Conservation (phyloP, 2,888 invertebrate species). For the Auanema sp. region DNA sequence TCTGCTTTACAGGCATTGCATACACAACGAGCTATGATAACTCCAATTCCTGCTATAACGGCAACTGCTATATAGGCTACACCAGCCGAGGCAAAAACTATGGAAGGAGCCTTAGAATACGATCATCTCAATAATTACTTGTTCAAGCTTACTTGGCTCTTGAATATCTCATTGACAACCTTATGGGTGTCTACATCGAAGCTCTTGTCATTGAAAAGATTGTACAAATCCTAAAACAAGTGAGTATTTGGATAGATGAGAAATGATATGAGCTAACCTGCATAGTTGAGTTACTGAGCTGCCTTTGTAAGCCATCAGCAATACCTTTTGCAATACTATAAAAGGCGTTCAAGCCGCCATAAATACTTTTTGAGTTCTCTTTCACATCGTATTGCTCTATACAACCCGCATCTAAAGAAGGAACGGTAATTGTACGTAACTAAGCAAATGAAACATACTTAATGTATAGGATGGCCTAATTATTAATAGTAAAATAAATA, state of each 20-base stretch:
- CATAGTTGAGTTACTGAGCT: constrained; percentile 23
- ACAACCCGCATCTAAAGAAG: too few species aligned
- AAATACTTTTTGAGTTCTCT: background rate
- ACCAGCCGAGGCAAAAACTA: constrained; percentile 37
- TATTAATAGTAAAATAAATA: too few species aligned
- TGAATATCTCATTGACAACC: background rate
- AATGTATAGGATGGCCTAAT: too few species aligned
- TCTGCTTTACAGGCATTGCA: constrained; percentile 26
- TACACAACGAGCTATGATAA: constrained; percentile 29
- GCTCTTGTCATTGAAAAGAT: too few species aligned
- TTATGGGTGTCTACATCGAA: too few species aligned
- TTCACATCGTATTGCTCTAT: too few species aligned
- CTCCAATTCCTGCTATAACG: constrained; percentile 27
- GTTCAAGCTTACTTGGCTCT: background rate
- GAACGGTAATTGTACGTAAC: too few species aligned
- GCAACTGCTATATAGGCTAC: constrained; percentile 30
- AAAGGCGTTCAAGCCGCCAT: constrained; percentile 22
- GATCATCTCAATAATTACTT: background rate
- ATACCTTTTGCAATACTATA: constrained; percentile 40
- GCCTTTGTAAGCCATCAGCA: constrained; percentile 36
- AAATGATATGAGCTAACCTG: constrained; percentile 2
- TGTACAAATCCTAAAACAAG: background rate
- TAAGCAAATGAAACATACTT: too few species aligned
- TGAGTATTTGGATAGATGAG: background rate
- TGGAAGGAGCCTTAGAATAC: constrained; percentile 23